Conservation (phyloP, 2,888 invertebrate genomes). For the Drosophila cyrtoloma region DNA sequence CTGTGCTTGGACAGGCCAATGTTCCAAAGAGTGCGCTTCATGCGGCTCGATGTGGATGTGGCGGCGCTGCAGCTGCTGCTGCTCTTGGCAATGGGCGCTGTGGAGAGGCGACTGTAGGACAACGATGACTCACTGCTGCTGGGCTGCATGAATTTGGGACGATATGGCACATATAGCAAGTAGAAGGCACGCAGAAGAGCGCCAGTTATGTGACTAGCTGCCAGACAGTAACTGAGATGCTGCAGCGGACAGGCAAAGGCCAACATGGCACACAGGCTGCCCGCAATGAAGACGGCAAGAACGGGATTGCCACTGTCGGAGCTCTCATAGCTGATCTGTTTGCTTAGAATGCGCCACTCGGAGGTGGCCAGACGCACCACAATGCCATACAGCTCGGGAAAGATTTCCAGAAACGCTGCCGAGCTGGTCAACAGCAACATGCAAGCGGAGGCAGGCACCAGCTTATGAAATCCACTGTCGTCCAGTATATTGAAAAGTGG, state of each 20-base stretch:
- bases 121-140: constrained; percentile 83
- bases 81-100: constrained; percentile 79
- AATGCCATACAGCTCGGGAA: constrained; percentile 86
- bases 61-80: constrained; percentile 69
- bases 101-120: constrained; percentile 84
- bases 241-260: constrained; percentile 87
- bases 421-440: constrained; percentile 86
- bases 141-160: constrained; percentile 84
- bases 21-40: constrained; percentile 83
- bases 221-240: constrained; percentile 86
- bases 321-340: constrained; percentile 86
- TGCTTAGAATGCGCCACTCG: constrained; percentile 87
- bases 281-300: constrained; percentile 87
- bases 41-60: constrained; percentile 64
- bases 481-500: constrained; percentile 86
- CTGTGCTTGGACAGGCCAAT: constrained; percentile 80
- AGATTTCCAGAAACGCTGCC: constrained; percentile 86
- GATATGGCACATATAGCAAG: constrained; percentile 83
- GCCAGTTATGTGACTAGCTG: constrained; percentile 83
- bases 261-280: constrained; percentile 87
- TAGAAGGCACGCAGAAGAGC: constrained; percentile 83
- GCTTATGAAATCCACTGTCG: constrained; percentile 86
- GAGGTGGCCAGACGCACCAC: constrained; percentile 86
- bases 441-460: constrained; percentile 87
- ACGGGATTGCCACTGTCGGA: constrained; percentile 87